Percentiles rank a stretch among this genome's conserved stretches.
Conservation (phyloP, 2,797 vertebrate genomes). For the Crax fasciolata region DNA sequence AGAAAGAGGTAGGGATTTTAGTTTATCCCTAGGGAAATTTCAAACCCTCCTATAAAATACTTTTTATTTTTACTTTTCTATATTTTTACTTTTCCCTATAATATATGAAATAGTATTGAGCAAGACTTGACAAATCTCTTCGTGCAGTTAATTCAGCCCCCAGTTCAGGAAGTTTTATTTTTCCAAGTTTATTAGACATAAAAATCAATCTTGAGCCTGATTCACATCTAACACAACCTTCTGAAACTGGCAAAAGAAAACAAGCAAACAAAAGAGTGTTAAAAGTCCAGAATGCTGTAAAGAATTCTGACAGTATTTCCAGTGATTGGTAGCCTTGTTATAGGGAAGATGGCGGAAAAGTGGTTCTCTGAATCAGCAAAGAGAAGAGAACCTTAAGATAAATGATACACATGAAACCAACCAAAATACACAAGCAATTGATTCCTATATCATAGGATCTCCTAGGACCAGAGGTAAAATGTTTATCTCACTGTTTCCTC, state of each 20-base stretch:
- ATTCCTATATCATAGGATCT: not conserved
- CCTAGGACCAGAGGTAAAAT: not conserved
- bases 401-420: not conserved
- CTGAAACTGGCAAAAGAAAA: not conserved
- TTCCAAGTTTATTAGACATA: slow-evolving; percentile 12
- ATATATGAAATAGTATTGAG: slow-evolving; percentile 19
- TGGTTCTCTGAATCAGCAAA: not conserved
- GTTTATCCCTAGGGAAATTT: slow-evolving; percentile 24
- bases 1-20: not conserved
- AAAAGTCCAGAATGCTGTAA: not conserved
- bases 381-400: not conserved
- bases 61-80: not conserved
- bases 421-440: not conserved
- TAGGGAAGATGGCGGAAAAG: not conserved
- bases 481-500: not conserved
- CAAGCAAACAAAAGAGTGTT: not conserved
- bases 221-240: slow-evolving; percentile 10
- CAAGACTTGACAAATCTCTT: slow-evolving; percentile 10
- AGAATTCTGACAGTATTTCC: not conserved
- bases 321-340: not conserved
- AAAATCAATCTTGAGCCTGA: slow-evolving; percentile 13
- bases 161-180: slow-evolving; percentile 5
- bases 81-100: not conserved
- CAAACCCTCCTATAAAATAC: not conserved
- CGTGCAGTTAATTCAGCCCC: not conserved